phyloP scores from a whole-genome alignment of 2,797 vertebrate species.

The Sebastes variabilis region DNA sequence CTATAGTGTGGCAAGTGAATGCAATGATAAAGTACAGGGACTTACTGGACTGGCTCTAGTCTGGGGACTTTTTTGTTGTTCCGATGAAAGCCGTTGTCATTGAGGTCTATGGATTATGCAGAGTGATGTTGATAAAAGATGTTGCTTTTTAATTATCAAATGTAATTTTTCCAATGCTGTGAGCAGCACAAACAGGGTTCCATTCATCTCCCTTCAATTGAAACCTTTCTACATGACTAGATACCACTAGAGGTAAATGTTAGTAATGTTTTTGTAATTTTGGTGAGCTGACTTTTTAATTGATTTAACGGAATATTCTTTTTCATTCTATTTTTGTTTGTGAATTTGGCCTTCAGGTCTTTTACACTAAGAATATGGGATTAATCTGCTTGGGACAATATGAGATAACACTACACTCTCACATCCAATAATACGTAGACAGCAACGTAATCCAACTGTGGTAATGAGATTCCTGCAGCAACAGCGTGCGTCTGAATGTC shows the following conservation, averaged over 20 bases:
- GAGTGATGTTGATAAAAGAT: neutral
- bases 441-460: slow-evolving; percentile 46
- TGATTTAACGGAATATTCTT: neutral
- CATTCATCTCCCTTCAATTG: neutral
- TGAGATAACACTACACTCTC: slow-evolving; percentile 23
- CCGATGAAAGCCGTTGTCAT: neutral
- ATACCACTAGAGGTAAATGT: neutral
- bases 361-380: neutral
- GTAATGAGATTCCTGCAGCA: slow-evolving; percentile 58
- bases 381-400: slow-evolving; percentile 38
- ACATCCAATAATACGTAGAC: slow-evolving; percentile 35
- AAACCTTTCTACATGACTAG: neutral
- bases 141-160: neutral
- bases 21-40: neutral
- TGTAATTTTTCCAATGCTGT: neutral
- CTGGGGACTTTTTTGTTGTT: neutral
- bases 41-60: neutral
- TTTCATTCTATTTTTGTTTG: neutral
- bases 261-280: neutral
- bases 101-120: neutral
- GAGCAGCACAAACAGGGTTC: neutral
- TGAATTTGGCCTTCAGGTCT: neutral
- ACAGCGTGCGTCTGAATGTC: slow-evolving; percentile 49
- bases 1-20: too few species aligned
- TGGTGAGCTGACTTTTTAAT: neutral